Evolutionary conservation across 2,888 invertebrate genomes (phyloP), one percentile per base, ranked within the genome.

Genomic region (Operophtera brumata): DNA sequence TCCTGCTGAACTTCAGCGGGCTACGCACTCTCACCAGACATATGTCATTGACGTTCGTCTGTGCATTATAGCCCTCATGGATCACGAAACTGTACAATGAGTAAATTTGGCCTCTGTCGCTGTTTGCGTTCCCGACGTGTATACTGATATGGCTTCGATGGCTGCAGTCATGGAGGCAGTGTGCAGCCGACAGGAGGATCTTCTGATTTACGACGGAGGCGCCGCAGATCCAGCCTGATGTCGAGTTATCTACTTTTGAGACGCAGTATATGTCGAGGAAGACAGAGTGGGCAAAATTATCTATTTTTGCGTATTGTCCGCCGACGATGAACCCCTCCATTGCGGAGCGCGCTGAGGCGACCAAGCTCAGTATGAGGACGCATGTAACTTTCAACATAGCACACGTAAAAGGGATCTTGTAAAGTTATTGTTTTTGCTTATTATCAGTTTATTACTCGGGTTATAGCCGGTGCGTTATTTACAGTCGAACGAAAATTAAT

Each of bases 61-160:
- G 3, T 1, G 49, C 43, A 12, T 60, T 10, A 42, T 69, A 77
- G 1, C 64, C 6, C 12, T 65, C 54, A 45, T 78, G 75, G 3
- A 66, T 32, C 0, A 57, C 6, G 25, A 59, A 73, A 11, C 64
- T 51, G 4, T 26, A 4, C 0, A 39, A 54, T 5, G 26, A 32
- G 30, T 45, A 45, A 8, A 2, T 9, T 14, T 10, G 14, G 2
- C 62, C 49, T 11, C 12, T 47, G n/a, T 36, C 9, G 8, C n/a
- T 20, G 7, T 49, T 6, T 10, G 47, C 26, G 11, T 44, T 10
- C 0, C 48, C 51, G 13, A 46, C 10, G 6, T 36, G 40, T 1
- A 47, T 1, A 0, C 12, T 9, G 1, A 50, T 43, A 8, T 43
- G 20, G 20, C 50, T 47, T 5, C 20, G 20, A 0, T 0, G 8